Conservation (phyloP, 2,797 vertebrate genomes). For the Mormyrops boulengeri region DNA sequence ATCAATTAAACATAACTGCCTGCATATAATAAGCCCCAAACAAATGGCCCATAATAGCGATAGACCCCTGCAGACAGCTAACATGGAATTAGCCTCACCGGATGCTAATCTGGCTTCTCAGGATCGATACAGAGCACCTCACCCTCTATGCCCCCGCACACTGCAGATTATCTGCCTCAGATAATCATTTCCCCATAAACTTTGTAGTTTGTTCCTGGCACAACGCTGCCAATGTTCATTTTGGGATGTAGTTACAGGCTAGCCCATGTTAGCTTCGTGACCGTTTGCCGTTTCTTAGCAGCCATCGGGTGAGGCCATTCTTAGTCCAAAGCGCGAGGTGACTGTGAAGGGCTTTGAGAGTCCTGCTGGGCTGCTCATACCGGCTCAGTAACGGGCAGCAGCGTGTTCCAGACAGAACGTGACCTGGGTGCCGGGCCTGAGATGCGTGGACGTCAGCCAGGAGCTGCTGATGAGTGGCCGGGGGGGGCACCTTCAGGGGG, state of each 20-base stretch:
- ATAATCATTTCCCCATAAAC: not conserved
- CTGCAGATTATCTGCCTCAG: not conserved
- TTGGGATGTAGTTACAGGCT: not conserved
- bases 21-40: not conserved
- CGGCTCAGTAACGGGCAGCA: not conserved
- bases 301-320: not conserved
- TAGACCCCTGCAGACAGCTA: not conserved
- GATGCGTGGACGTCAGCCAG: not conserved
- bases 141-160: not conserved
- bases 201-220: not conserved
- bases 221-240: not conserved
- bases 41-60: not conserved
- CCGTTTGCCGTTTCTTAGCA: conserved; percentile 29
- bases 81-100: not conserved
- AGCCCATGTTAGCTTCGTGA: not conserved
- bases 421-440: not conserved
- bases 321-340: not conserved
- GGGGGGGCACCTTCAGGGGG: not conserved
- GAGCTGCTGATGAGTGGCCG: no score
- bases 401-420: not conserved
- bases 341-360: not conserved
- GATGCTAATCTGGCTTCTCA: not conserved
- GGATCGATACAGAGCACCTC: not conserved
- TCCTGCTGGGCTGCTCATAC: not conserved
- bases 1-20: not conserved